Conservation (phyloP, 2,113 vertebrate genomes). For the Vulpes vulpes region DNA sequence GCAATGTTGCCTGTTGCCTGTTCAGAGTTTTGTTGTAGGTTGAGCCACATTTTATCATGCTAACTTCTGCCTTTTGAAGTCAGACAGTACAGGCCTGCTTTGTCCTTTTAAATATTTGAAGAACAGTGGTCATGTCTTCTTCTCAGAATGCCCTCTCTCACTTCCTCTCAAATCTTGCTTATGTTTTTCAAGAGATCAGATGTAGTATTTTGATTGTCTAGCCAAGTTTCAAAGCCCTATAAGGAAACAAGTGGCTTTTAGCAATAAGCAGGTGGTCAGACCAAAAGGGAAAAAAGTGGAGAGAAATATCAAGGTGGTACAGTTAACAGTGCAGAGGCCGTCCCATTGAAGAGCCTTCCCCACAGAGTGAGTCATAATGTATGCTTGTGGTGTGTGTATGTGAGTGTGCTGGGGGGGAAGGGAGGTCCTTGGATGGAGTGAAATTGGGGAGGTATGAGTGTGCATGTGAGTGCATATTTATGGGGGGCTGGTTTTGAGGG, state of each 20-base stretch:
- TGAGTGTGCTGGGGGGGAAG: neutral
- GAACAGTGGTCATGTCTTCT: neutral
- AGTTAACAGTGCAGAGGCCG: neutral
- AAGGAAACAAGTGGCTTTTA: neutral
- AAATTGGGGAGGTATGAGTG: neutral
- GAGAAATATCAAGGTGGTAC: neutral
- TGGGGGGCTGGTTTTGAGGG: neutral
- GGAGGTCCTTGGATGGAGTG: neutral
- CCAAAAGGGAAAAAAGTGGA: neutral
- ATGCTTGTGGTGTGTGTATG: neutral
- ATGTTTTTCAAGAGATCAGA: neutral
- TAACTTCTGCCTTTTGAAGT: neutral
- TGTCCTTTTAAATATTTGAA: conserved; percentile 26
- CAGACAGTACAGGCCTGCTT: neutral
- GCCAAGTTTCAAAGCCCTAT: neutral
- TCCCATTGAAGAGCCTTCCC: neutral
- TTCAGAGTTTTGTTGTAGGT: neutral
- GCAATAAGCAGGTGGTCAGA: neutral
- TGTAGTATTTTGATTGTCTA: neutral
- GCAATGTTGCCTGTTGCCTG: neutral
- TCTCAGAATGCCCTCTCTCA: neutral
- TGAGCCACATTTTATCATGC: neutral
- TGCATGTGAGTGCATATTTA: neutral
- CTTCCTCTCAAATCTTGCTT: neutral
- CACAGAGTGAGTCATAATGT: neutral